phyloP scores from a whole-genome alignment of 2,888 invertebrate species.

The Drosophila fulvimacula region DNA sequence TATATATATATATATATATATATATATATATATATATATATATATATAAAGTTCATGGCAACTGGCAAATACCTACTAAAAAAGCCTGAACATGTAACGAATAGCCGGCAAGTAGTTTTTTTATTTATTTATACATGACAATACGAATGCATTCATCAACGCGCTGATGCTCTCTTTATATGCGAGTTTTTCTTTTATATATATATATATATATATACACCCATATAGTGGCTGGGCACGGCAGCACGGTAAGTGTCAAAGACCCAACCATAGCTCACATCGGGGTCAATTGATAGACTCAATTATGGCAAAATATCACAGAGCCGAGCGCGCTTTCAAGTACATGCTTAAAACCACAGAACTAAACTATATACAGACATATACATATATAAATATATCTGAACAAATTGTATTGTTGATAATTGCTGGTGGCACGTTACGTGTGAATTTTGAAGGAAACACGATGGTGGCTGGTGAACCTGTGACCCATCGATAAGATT shows the following conservation, averaged over 20 bases:
- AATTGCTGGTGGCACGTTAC: conserved; percentile 41
- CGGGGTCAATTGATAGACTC: conserved; percentile 80
- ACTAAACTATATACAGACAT: not conserved
- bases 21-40: too few relatives aligned
- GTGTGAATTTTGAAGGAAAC: conserved; percentile 37
- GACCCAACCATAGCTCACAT: conserved; percentile 71
- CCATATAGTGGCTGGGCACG: conserved; percentile 6
- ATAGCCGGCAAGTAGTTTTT: conserved; percentile 38
- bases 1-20: too few relatives aligned
- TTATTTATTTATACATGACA: conserved; percentile 10
- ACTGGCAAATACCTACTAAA: not conserved
- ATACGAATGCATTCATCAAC: conserved; percentile 58
- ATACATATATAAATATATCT: conserved; percentile 25
- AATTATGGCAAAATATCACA: conserved; percentile 74
- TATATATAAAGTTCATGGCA: not conserved
- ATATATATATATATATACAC: not conserved
- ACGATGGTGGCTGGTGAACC: conserved; percentile 14
- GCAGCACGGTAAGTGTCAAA: conserved; percentile 67
- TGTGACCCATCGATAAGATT: conserved; percentile 25
- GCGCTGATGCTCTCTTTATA: conserved; percentile 33
- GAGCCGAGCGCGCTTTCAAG: conserved; percentile 31
- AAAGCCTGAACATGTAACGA: not conserved
- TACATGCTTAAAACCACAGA: not conserved
- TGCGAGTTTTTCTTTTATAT: conserved; percentile 25
- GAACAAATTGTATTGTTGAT: conserved; percentile 37